Evolutionary conservation across 2,113 vertebrate species (phyloP), one percentile per base, ranked within the genome.

Genomic region (Daubentonia madagascariensis): DNA sequence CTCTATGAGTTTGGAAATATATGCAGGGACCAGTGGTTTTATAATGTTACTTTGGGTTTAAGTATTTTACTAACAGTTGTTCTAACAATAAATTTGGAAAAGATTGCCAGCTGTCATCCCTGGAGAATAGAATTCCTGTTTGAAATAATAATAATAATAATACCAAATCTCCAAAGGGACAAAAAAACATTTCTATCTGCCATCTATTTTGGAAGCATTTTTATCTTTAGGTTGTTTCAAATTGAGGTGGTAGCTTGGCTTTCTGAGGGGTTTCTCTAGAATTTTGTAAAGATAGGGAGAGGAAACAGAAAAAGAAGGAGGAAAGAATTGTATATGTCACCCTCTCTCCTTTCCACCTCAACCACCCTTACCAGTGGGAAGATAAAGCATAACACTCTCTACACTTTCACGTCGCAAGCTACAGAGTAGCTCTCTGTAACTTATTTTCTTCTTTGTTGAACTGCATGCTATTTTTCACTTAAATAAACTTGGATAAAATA

Each of bases 401-500:
- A 68, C 2, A 48, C 0, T 79, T 40, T 84, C 32, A 65, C 8
- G 20, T 8, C 20, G 10, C 16, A 57, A 80, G 80, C 50, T 54
- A 30, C 20, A 79, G 37, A 23, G 16, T 4, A 30, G 7, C n/a
- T 50, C 25, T 85, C 57, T 79, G 43, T 65, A 68, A 14, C 37
- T 50, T 68, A 81, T 75, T 97, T 92, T 85, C 54, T 72, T 95
- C 40, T 73, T 78, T 78, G 70, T 13, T 89, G 57, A 89, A 78
- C 45, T 94, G n/a, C 43, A 8, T 95, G 30, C 72, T 94, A 37
- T 59, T 18, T 94, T 96, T 93, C 83, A 88, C 57, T 61, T 90
- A 94, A 94, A 72, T 76, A 81, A 83, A 48, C 9, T 89, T 94
- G n/a, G 25, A 61, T 59, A 86, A 91, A 94, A 87, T 83, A 88